Percentiles rank a stretch among this genome's conserved stretches.
These are phyloP conservation scores for Drosophila barbarae DNA, from an alignment of 2,888 invertebrate species.

Conservation along the genomic window DNA sequence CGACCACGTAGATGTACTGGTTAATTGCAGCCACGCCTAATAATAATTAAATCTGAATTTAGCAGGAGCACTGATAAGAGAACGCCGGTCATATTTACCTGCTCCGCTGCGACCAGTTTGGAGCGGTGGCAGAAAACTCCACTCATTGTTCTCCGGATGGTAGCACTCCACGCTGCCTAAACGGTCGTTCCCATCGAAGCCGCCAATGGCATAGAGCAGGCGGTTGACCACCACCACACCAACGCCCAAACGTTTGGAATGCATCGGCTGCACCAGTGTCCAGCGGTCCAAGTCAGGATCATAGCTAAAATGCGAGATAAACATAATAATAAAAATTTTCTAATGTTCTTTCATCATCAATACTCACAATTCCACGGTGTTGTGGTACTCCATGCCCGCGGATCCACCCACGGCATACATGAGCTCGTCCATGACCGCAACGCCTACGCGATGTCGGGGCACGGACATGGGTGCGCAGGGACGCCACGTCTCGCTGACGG, in stretches of 20 bases:
- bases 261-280: constrained; percentile 88
- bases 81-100: constrained; percentile 80
- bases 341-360: neutral
- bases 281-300: constrained; percentile 92
- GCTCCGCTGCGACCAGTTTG: constrained; percentile 90
- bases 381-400: constrained; percentile 91
- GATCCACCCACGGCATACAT: constrained; percentile 96
- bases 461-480: constrained; percentile 93
- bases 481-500: constrained; percentile 91
- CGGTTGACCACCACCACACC: constrained; percentile 90
- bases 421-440: constrained; percentile 95
- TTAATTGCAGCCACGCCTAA: constrained; percentile 90
- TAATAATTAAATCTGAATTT: neutral
- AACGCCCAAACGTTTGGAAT: constrained; percentile 88
- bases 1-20: constrained; percentile 94
- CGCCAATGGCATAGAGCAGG: constrained; percentile 90
- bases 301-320: constrained; percentile 82
- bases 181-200: constrained; percentile 90
- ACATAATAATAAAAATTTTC: neutral
- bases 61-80: neutral
- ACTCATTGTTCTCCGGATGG: constrained; percentile 94
- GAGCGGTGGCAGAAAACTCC: constrained; percentile 91
- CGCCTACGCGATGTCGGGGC: constrained; percentile 92
- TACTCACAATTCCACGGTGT: constrained; percentile 91
- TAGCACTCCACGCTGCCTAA: constrained; percentile 92